Evolutionary conservation across 2,888 invertebrate genomes (phyloP).

Genomic region (Galerucella pusilla): DNA sequence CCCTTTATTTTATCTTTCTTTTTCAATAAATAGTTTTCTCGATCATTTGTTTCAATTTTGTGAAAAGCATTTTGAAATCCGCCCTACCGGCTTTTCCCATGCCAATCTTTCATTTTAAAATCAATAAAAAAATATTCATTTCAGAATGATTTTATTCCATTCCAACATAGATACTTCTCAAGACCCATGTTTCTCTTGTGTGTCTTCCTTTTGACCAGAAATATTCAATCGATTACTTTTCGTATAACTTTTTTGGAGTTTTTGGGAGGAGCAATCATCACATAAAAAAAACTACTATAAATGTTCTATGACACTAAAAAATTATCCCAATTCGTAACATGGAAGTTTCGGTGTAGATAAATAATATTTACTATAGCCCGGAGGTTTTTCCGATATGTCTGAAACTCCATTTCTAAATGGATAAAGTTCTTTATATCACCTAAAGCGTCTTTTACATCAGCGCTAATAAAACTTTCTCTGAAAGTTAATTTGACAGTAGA

Average conservation of each 20-base stretch:
- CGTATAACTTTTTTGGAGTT: no score
- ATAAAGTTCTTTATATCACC: constrained; percentile 42
- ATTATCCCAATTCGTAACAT: neutral
- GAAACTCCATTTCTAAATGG: constrained; percentile 41
- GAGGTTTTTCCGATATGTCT: constrained; percentile 41
- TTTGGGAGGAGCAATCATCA: no score
- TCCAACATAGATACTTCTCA: no score
- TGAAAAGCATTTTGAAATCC: constrained; percentile 31
- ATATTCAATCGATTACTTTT: no score
- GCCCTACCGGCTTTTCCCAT: neutral
- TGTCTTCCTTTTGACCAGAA: no score
- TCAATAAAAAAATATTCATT: no score
- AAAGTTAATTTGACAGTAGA: constrained; percentile 32
- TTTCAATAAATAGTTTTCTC: constrained; percentile 47
- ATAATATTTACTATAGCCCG: constrained; percentile 33
- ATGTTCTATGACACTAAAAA: neutral
- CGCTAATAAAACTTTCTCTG: constrained; percentile 41
- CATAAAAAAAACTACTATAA: neutral
- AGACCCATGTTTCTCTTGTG: no score
- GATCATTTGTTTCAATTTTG: constrained; percentile 49
- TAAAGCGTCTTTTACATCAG: constrained; percentile 44
- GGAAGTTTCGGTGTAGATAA: constrained; percentile 11
- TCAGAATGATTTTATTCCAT: no score
- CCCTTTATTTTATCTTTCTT: constrained; percentile 47
- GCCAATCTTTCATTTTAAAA: neutral